Evolutionary conservation across 1,140 invertebrate species (phyloP), one percentile per base, ranked within the genome.

Genomic region (Chlorops oryzae): DNA sequence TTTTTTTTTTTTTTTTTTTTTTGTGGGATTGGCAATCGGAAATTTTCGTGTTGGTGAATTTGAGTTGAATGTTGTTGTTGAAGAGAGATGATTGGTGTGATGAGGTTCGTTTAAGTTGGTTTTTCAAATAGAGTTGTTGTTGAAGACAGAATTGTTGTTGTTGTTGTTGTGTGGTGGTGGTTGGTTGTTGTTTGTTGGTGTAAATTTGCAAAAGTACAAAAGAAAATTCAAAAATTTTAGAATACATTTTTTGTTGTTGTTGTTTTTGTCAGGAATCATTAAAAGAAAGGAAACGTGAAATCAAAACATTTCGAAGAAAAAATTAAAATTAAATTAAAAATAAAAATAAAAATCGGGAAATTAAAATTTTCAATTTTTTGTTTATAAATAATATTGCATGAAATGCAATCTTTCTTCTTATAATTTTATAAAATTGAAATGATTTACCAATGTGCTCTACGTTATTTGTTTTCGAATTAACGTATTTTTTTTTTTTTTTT

Each of bases 61-160:
- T n/a, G n/a, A n/a, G n/a, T n/a, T n/a, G n/a, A n/a, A 6, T 50
- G 40, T 18, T 35, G 45, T 35, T 37, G 45, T 17, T 34, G 7
- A 9, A 28, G 38, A n/a, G 13, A 20, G 34, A 34, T 21, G 40
- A 25, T 38, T 17, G 5, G 21, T 39, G 15, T 37, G 27, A 27
- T 55, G 28, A 21, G 45, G 38, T 42, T 27, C 41, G 34, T 23
- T 50, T 48, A 42, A 23, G 42, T 51, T 28, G 56, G 27, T 55
- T 39, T 51, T 32, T 52, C 46, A 35, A 32, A 42, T n/a, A n/a
- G n/a, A n/a, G n/a, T n/a, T n/a, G n/a, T n/a, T n/a, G n/a, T n/a
- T n/a, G n/a, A n/a, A n/a, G n/a, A n/a, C n/a, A n/a, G n/a, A n/a
- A 32, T 47, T 35, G 35, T 47, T 47, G 45, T 47, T 47, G 34